Percentiles rank a stretch among this genome's conserved stretches.
These are phyloP conservation scores for Oryzias woworae DNA, from an alignment of 2,113 vertebrate genomes.

Conservation along the genomic window DNA sequence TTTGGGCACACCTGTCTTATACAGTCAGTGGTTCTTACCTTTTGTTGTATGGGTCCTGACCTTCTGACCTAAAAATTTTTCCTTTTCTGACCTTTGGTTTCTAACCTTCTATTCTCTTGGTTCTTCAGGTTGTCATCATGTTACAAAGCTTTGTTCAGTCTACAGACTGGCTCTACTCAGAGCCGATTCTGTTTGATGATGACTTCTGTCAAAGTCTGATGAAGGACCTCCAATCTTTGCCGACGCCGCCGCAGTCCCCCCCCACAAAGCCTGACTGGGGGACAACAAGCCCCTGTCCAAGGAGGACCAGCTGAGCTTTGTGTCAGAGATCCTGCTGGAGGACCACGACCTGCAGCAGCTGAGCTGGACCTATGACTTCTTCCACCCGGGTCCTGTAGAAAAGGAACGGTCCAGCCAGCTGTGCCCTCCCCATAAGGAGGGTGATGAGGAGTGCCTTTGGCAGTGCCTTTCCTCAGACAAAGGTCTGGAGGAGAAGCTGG, in stretches of 20 bases:
- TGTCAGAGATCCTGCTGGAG: conserved; percentile 78
- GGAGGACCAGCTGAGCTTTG: conserved; percentile 79
- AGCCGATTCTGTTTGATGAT: conserved; percentile 80
- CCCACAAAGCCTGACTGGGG: conserved; percentile 56
- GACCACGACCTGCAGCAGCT: conserved; percentile 74
- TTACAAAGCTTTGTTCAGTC: conserved; percentile 74
- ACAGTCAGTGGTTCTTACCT: conserved; percentile 8
- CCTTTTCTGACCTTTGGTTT: no score
- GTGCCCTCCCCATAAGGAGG: conserved; percentile 36
- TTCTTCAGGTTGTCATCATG: conserved; percentile 67
- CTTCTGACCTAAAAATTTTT: no score
- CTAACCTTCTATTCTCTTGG: background rate
- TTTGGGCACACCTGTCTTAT: no score
- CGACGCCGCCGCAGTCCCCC: conserved; percentile 76
- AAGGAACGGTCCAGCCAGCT: conserved; percentile 27
- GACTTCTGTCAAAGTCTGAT: conserved; percentile 77
- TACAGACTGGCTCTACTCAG: conserved; percentile 74
- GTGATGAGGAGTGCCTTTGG: conserved; percentile 73
- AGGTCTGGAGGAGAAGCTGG: conserved; percentile 68
- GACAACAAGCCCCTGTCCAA: conserved; percentile 67
- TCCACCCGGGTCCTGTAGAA: background rate
- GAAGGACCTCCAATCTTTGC: conserved; percentile 76
- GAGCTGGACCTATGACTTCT: conserved; percentile 71
- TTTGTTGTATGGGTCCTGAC: background rate
- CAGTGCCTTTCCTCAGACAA: conserved; percentile 47